A percentile compares a stretch with the other conserved stretches of the same genome.
Conservation (phyloP, 2,113 vertebrate species). For the Siphamia tubifer region DNA sequence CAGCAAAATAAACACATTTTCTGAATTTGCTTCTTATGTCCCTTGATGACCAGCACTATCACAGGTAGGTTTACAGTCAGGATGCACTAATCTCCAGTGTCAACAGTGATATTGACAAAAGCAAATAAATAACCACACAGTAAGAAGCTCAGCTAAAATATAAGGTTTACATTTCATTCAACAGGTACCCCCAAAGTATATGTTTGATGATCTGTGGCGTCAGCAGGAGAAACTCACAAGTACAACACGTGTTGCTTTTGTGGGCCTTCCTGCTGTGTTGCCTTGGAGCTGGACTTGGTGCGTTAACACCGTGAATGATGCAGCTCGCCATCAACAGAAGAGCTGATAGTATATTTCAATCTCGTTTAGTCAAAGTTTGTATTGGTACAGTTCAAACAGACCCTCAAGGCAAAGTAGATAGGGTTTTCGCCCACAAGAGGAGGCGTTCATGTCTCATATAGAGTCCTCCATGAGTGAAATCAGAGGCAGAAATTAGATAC, state of each 20-base stretch:
- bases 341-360: slow-evolving; percentile 19
- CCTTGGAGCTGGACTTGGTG: slow-evolving; percentile 13
- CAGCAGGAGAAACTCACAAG: slow-evolving; percentile 38
- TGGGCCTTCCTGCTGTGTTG: slow-evolving; percentile 9
- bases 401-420: slow-evolving; percentile 67
- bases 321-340: slow-evolving; percentile 19
- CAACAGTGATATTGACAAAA: slow-evolving; percentile 49
- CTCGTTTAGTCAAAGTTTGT: slow-evolving; percentile 45
- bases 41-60: slow-evolving; percentile 30
- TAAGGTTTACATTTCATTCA: slow-evolving; percentile 50
- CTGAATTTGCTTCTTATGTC: slow-evolving; percentile 23
- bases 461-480: slow-evolving; percentile 58
- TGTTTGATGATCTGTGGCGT: slow-evolving; percentile 21
- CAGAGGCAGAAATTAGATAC: slow-evolving; percentile 61
- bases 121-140: slow-evolving; percentile 43
- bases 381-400: slow-evolving; percentile 59
- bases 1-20: slow-evolving; percentile 28
- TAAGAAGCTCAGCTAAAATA: slow-evolving; percentile 37
- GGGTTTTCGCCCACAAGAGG: slow-evolving; percentile 22
- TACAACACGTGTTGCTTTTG: slow-evolving; percentile 27
- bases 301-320: neutral
- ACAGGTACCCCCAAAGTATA: slow-evolving; percentile 16
- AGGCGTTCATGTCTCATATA: slow-evolving; percentile 51
- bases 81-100: slow-evolving; percentile 50
- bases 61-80: slow-evolving; percentile 51